Percentiles rank a stretch among this genome's conserved stretches.
Conservation (phyloP, 2,113 vertebrate genomes). For the Nestor notabilis region DNA sequence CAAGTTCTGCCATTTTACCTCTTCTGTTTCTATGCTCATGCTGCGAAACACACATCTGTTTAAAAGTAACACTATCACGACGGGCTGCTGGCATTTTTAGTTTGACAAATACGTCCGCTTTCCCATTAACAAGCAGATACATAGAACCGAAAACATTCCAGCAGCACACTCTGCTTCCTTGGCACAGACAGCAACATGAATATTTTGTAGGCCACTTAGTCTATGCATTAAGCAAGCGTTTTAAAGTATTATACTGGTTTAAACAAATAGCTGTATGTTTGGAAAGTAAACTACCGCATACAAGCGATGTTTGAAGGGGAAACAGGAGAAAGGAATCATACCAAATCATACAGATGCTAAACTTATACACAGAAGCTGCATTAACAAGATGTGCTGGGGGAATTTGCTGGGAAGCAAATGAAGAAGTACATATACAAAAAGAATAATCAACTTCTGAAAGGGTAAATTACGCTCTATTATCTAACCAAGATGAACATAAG, state of each 20-base stretch:
- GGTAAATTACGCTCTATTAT: not conserved
- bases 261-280: constrained; percentile 34
- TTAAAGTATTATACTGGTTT: not conserved
- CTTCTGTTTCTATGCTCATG: not conserved
- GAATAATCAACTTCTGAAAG: not conserved
- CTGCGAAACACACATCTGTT: not conserved
- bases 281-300: not conserved
- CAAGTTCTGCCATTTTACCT: not conserved
- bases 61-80: not conserved
- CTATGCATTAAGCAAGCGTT: not conserved
- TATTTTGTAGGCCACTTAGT: not conserved
- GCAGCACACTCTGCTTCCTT: not conserved
- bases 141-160: not conserved
- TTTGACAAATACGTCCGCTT: not conserved
- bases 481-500: not conserved
- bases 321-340: not conserved
- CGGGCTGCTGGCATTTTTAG: not conserved
- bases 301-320: not conserved
- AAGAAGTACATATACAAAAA: not conserved
- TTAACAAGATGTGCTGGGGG: not conserved
- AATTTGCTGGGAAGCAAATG: not conserved
- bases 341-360: not conserved
- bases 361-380: not conserved
- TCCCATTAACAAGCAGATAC: not conserved
- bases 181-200: not conserved